These are phyloP conservation scores for Papilio demoleus DNA, from an alignment of 2,888 invertebrate genomes.

Conservation along the genomic window DNA sequence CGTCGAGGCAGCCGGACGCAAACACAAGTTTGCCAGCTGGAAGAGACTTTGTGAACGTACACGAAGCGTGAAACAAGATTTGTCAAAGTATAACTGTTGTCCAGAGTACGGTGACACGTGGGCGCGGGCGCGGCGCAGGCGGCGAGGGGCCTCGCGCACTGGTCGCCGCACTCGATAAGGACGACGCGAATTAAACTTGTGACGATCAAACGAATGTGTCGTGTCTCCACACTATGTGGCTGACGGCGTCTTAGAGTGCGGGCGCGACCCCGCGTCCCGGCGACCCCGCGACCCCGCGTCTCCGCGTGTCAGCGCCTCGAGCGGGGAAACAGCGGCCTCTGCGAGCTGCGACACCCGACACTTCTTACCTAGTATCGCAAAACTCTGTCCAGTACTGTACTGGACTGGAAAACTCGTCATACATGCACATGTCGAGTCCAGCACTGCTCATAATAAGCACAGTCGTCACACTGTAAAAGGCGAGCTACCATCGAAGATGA, in stretches of 20 bases:
- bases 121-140: background rate
- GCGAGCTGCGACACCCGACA: background rate
- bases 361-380: background rate
- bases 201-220: conserved; percentile 35
- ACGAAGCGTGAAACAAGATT: conserved; percentile 79
- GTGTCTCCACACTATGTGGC: conserved; percentile 1
- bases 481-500: no score
- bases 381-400: no score
- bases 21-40: conserved; percentile 54
- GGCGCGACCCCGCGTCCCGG: background rate
- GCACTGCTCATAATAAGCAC: background rate
- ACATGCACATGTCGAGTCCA: no score
- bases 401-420: no score
- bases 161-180: conserved; percentile 30
- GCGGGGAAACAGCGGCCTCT: background rate
- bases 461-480: background rate
- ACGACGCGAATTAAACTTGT: conserved; percentile 34
- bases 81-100: conserved; percentile 73
- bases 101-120: conserved; percentile 57
- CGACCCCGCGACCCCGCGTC: background rate
- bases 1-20: background rate
- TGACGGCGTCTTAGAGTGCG: background rate
- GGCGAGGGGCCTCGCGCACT: background rate
- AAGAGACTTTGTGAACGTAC: conserved; percentile 76
- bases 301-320: background rate